Percentiles rank a stretch among this genome's conserved stretches.
Evolutionary conservation across 2,113 vertebrate genomes (phyloP).

Genomic region (Tupaia tana): DNA sequence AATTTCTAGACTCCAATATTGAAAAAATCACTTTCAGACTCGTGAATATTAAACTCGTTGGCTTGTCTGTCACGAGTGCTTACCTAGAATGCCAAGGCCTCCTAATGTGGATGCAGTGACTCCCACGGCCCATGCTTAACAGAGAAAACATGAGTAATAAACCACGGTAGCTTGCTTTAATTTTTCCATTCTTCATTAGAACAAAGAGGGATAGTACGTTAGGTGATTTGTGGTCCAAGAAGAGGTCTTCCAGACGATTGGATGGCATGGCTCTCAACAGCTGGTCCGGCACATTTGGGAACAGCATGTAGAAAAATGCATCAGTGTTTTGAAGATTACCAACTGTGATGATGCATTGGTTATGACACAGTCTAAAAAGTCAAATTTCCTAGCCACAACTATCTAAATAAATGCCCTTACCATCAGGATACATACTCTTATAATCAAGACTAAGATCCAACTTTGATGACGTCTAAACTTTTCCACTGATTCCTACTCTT

Average conservation of each 20-base stretch:
- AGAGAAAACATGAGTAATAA: constrained; percentile 76
- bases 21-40: constrained; percentile 67
- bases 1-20: constrained; percentile 69
- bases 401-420: constrained; percentile 29
- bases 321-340: constrained; percentile 81
- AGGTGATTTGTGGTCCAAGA: constrained; percentile 73
- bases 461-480: constrained; percentile 19
- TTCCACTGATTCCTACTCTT: neutral
- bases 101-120: constrained; percentile 56
- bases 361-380: constrained; percentile 66
- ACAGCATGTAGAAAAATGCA: constrained; percentile 82
- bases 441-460: constrained; percentile 2
- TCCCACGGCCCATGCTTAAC: constrained; percentile 57
- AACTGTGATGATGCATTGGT: constrained; percentile 79
- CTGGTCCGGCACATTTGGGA: constrained; percentile 81
- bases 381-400: constrained; percentile 54
- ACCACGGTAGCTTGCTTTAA: constrained; percentile 62
- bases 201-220: constrained; percentile 52
- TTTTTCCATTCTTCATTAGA: constrained; percentile 66
- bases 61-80: constrained; percentile 73
- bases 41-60: constrained; percentile 72
- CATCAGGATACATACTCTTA: neutral
- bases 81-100: constrained; percentile 72
- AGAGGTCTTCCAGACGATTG: constrained; percentile 75
- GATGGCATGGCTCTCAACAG: constrained; percentile 74